A percentile compares a stretch with the other conserved stretches of the same genome.
These are phyloP conservation scores for Melangyna quadrimaculata DNA, from an alignment of 2,888 invertebrate species.

Conservation along the genomic window DNA sequence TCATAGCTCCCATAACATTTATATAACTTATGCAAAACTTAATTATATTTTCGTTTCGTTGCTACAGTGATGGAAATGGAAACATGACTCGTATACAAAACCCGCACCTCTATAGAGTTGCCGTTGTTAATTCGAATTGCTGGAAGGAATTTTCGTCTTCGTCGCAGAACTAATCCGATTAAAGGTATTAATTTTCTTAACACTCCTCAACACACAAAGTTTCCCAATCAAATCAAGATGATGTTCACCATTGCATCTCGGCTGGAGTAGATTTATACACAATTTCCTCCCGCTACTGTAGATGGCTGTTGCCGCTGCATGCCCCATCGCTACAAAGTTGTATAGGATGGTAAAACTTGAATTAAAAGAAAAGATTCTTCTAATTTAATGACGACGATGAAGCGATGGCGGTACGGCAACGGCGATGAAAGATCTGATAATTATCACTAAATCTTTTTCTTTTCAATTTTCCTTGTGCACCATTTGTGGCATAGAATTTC, in stretches of 20 bases:
- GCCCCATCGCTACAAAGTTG: background rate
- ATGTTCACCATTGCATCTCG: slow-evolving; percentile 8
- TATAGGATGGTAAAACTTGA: background rate
- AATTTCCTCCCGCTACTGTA: background rate
- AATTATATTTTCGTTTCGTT: slow-evolving; percentile 55
- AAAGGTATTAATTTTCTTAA: slow-evolving; percentile 64
- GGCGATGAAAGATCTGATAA: slow-evolving; percentile 23
- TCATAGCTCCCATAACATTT: slow-evolving; percentile 8
- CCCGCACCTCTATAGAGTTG: background rate
- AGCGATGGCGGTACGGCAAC: too few species aligned
- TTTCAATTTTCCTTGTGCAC: slow-evolving; percentile 45
- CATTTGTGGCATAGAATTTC: slow-evolving; percentile 59
- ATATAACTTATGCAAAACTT: slow-evolving; percentile 62
- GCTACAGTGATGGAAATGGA: slow-evolving; percentile 10
- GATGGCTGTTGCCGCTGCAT: background rate
- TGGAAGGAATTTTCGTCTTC: slow-evolving; percentile 42
- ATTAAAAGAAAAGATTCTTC: background rate
- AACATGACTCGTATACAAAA: background rate
- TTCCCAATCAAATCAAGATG: slow-evolving; percentile 64
- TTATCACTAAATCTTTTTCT: slow-evolving; percentile 32
- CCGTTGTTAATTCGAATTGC: background rate
- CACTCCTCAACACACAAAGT: slow-evolving; percentile 53
- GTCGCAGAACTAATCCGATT: slow-evolving; percentile 60
- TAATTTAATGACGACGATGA: background rate
- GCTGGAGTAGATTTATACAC: slow-evolving; percentile 24